phyloP scores from a whole-genome alignment of 2,113 vertebrate species.

The Canis aureus region DNA sequence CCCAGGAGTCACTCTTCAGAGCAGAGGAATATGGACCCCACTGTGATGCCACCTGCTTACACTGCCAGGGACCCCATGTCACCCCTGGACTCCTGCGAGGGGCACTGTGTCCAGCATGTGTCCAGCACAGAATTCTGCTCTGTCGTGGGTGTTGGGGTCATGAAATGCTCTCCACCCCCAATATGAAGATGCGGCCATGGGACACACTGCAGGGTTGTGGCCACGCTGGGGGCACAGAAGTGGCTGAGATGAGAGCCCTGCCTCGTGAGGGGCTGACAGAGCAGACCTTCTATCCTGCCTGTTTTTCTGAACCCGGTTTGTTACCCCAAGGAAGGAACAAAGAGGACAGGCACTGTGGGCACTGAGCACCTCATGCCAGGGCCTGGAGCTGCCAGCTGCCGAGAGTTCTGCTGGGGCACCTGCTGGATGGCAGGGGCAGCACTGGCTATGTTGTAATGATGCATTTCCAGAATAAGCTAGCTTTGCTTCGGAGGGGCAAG shows the following conservation, averaged over 20 bases:
- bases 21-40: not conserved
- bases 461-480: not conserved
- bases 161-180: not conserved
- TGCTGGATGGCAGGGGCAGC: not conserved
- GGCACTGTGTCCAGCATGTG: not conserved
- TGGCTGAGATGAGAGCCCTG: not conserved
- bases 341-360: not conserved
- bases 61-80: not conserved
- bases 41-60: not conserved
- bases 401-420: not conserved
- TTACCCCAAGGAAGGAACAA: not conserved
- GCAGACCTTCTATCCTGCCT: not conserved
- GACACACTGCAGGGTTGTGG: not conserved
- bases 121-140: not conserved
- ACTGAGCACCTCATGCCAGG: not conserved
- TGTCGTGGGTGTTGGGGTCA: not conserved
- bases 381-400: not conserved
- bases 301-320: not conserved
- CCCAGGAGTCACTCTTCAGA: not conserved
- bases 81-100: not conserved
- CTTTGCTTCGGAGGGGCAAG: not conserved
- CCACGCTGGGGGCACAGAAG: rapidly evolving
- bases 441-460: not conserved
- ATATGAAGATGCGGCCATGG: not conserved
- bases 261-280: not conserved